phyloP scores from a whole-genome alignment of 2,888 invertebrate genomes.

The Ophraella communa region DNA sequence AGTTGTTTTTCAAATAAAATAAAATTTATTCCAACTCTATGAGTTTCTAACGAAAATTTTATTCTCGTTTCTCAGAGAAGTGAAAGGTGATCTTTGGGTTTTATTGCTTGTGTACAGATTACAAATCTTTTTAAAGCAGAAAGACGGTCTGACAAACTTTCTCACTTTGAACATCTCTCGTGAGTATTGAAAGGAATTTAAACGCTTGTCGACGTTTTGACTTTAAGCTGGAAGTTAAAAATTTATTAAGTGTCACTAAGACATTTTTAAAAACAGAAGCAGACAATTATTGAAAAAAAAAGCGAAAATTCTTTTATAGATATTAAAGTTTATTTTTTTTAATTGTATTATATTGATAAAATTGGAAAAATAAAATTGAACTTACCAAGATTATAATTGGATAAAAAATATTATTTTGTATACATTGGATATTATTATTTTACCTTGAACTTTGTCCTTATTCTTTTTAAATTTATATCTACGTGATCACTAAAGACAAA shows the following conservation, averaged over 20 bases:
- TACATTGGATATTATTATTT: too few relatives aligned
- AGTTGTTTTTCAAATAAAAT: background rate
- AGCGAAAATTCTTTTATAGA: too few relatives aligned
- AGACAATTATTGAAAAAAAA: background rate
- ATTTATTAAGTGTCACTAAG: background rate
- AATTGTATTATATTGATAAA: too few relatives aligned
- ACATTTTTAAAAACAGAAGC: background rate
- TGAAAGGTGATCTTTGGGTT: conserved; percentile 20
- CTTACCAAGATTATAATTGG: too few relatives aligned
- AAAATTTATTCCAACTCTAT: background rate
- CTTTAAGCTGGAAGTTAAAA: background rate
- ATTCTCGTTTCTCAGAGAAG: background rate
- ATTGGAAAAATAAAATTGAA: too few relatives aligned
- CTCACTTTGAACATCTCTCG: conserved; percentile 7
- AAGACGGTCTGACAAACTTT: conserved; percentile 19
- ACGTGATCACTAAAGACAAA: too few relatives aligned
- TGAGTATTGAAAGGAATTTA: conserved; percentile 11
- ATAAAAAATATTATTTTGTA: too few relatives aligned
- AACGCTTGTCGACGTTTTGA: conserved; percentile 10
- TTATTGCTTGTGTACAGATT: conserved; percentile 26
- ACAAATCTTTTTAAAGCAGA: conserved; percentile 16
- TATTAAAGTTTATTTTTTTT: too few relatives aligned
- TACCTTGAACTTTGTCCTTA: too few relatives aligned
- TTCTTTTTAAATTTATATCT: too few relatives aligned
- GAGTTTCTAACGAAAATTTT: background rate